Conservation (phyloP, 2,113 vertebrate genomes). For the Channa maculata region DNA sequence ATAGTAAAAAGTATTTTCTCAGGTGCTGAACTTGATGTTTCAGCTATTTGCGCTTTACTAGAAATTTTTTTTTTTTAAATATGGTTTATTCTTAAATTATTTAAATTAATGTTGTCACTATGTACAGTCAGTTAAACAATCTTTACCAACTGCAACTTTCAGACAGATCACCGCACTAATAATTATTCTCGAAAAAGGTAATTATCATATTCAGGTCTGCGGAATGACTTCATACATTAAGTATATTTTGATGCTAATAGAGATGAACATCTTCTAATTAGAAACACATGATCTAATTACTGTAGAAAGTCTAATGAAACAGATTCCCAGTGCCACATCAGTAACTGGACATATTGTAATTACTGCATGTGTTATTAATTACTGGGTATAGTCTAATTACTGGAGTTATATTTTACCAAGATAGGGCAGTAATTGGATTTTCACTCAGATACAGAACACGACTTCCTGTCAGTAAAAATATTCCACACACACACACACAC, state of each 20-base stretch:
- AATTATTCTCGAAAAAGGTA: too few relatives aligned
- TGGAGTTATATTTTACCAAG: not conserved
- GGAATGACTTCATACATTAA: not conserved
- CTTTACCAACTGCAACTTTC: too few relatives aligned
- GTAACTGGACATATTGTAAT: not conserved
- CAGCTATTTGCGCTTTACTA: too few relatives aligned
- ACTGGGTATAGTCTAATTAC: conserved; percentile 10
- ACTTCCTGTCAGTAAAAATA: not conserved
- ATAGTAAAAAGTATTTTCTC: not conserved
- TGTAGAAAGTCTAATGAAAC: not conserved
- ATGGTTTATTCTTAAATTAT: too few relatives aligned
- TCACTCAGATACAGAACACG: not conserved
- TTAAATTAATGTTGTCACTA: too few relatives aligned
- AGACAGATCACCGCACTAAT: too few relatives aligned
- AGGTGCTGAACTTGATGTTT: too few relatives aligned
- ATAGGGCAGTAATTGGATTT: not conserved
- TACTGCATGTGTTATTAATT: not conserved
- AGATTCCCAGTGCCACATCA: not conserved
- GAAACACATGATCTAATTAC: conserved; percentile 3
- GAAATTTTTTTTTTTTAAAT: too few relatives aligned
- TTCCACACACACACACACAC: too few relatives aligned
- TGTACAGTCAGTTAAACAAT: too few relatives aligned
- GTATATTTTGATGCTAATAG: not conserved
- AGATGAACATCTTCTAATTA: not conserved
- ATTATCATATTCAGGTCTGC: too few relatives aligned